Percentiles rank a stretch among this genome's conserved stretches.
phyloP scores from a whole-genome alignment of 2,797 vertebrate species.

The Pachyuromys duprasi region DNA sequence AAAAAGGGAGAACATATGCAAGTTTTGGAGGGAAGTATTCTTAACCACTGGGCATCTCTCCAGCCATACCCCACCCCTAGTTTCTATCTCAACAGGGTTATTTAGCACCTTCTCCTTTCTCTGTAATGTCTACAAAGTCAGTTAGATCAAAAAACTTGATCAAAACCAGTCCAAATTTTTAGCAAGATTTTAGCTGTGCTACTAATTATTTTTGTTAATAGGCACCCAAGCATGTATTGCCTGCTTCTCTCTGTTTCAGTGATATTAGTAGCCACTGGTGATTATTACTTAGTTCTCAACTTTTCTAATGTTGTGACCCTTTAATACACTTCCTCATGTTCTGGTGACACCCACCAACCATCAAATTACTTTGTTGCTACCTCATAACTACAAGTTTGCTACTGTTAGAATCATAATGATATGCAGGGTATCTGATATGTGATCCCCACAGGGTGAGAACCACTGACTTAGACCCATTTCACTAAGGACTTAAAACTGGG shows the following conservation, averaged over 20 bases:
- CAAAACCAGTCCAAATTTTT: conserved; percentile 27
- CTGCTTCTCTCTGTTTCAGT: conserved; percentile 35
- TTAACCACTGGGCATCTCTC: neutral
- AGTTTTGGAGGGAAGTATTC: neutral
- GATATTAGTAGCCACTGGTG: conserved; percentile 7
- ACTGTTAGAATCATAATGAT: neutral
- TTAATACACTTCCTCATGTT: neutral
- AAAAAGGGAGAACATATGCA: neutral
- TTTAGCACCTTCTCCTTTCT: conserved; percentile 36
- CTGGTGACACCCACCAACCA: neutral
- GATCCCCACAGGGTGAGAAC: neutral
- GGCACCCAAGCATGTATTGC: neutral
- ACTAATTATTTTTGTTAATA: conserved; percentile 49
- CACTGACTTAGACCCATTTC: neutral
- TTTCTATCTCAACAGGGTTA: neutral
- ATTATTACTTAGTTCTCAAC: neutral
- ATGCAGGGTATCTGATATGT: neutral
- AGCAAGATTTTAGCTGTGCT: neutral
- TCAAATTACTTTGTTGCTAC: neutral
- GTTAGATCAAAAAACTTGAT: conserved; percentile 43
- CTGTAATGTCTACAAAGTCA: conserved; percentile 47
- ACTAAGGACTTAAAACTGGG: conserved; percentile 26
- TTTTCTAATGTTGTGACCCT: neutral
- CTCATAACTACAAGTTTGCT: neutral
- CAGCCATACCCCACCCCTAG: neutral